phyloP scores from a whole-genome alignment of 2,113 vertebrate species.

The Falco punctatus region DNA sequence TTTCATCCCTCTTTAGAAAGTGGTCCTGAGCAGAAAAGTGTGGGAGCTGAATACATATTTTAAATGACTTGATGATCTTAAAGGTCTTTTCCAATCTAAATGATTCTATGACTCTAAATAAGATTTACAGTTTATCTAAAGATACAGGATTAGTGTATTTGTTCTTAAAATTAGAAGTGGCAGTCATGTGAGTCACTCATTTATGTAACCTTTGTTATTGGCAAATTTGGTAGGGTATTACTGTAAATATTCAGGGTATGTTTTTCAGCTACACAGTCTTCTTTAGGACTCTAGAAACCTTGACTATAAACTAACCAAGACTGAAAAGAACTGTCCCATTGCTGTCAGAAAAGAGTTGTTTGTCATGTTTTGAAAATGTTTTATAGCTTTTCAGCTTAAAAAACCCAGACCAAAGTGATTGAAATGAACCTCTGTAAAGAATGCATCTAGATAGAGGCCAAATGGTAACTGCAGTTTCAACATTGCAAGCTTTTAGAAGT shows the following conservation, averaged over 20 bases:
- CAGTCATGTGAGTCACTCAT: neutral
- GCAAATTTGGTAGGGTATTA: neutral
- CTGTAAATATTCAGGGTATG: neutral
- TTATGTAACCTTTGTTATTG: neutral
- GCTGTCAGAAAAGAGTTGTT: neutral
- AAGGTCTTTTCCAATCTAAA: no score
- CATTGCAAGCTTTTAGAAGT: constrained; percentile 20
- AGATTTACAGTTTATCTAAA: neutral
- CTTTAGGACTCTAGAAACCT: neutral
- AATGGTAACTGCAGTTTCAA: neutral
- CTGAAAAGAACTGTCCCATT: neutral
- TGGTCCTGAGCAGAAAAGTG: neutral
- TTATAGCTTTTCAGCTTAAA: neutral
- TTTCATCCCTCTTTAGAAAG: neutral
- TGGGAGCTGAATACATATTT: neutral
- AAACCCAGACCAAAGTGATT: neutral
- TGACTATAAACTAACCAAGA: neutral
- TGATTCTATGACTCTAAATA: neutral
- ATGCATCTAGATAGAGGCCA: neutral
- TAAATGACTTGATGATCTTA: neutral
- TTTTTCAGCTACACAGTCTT: neutral
- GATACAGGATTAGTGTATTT: neutral
- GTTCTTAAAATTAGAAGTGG: neutral
- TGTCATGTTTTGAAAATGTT: neutral
- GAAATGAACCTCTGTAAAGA: neutral